A percentile compares a stretch with the other conserved stretches of the same genome.
phyloP scores from a whole-genome alignment of 2,113 vertebrate species.

The Tragelaphus scriptus region DNA sequence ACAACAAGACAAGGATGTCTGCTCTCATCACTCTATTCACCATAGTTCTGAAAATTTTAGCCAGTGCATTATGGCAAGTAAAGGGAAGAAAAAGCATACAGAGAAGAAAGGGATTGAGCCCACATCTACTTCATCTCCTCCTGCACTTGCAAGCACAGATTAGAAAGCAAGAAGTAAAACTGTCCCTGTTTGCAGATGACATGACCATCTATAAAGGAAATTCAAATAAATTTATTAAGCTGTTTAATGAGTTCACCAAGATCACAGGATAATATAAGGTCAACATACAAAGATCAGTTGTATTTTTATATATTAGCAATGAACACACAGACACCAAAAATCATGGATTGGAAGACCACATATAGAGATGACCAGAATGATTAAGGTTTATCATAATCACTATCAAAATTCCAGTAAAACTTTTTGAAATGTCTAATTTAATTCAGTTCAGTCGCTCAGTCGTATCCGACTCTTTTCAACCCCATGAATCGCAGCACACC shows the following conservation, averaged over 20 bases:
- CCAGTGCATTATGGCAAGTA: not conserved
- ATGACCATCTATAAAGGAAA: not conserved
- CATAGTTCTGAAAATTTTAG: not conserved
- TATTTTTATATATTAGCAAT: too few species aligned
- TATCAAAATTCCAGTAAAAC: not conserved
- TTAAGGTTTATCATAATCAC: not conserved
- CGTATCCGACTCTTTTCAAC: too few species aligned
- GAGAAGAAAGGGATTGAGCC: not conserved
- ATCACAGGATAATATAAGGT: not conserved
- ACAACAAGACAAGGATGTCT: not conserved
- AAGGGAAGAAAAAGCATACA: not conserved
- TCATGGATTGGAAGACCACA: not conserved
- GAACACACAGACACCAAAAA: not conserved
- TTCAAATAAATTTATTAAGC: not conserved
- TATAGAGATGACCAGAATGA: not conserved
- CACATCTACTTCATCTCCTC: not conserved
- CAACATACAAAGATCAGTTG: too few species aligned
- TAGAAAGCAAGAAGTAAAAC: not conserved
- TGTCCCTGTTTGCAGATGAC: not conserved
- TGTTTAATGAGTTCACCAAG: not conserved
- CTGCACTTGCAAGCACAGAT: not conserved
- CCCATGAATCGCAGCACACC: too few species aligned
- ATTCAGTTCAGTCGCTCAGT: too few species aligned
- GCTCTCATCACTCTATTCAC: not conserved
- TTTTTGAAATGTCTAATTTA: not conserved